These are phyloP conservation scores for Helicoverpa armigera DNA, from an alignment of 1,140 invertebrate species.

Conservation along the genomic window DNA sequence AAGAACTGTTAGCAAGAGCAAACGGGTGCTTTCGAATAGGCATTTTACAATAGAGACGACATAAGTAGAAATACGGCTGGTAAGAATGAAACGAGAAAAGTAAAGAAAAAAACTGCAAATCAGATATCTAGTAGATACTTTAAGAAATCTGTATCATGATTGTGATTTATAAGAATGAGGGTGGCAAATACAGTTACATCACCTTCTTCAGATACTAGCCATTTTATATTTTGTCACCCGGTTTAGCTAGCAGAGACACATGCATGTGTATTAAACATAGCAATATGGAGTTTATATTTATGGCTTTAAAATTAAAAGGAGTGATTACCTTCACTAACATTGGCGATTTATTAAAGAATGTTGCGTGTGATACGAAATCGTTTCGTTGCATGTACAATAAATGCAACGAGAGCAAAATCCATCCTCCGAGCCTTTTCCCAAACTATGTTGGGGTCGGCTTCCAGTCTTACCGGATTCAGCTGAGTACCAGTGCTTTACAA, in stretches of 20 bases:
- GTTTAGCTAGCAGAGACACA: not conserved
- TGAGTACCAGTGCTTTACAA: too few relatives aligned
- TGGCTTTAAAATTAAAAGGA: not conserved
- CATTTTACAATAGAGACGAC: not conserved
- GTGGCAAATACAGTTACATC: not conserved
- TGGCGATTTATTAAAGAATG: not conserved
- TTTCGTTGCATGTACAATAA: not conserved
- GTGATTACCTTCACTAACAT: not conserved
- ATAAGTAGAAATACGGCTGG: not conserved
- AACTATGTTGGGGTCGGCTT: too few relatives aligned
- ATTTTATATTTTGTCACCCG: not conserved
- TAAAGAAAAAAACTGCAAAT: not conserved
- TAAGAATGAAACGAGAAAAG: not conserved
- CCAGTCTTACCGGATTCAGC: too few relatives aligned
- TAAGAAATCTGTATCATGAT: not conserved
- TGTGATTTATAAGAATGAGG: not conserved
- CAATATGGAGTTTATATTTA: too few relatives aligned
- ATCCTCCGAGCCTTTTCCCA: too few relatives aligned
- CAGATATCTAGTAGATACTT: not conserved
- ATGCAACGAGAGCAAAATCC: not conserved
- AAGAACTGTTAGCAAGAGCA: not conserved
- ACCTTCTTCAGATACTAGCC: not conserved
- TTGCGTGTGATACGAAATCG: not conserved
- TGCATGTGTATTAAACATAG: not conserved
- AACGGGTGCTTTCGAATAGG: too few relatives aligned